Percentiles rank a stretch among this genome's conserved stretches.
phyloP scores from a whole-genome alignment of 2,888 invertebrate genomes.

The Chrysomela aeneicollis region DNA sequence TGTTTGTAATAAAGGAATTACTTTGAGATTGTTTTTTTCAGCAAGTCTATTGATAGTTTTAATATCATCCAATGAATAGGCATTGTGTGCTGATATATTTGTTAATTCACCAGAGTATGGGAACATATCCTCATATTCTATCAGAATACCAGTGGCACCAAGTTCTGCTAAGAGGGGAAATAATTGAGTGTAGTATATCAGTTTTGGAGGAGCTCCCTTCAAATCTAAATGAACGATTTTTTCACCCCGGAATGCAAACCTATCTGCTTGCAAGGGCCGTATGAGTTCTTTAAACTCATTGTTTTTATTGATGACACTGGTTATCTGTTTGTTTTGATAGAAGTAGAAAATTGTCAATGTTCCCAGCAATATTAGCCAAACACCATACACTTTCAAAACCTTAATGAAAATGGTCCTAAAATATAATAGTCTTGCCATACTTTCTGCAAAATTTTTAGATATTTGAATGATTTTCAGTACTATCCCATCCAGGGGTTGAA shows the following conservation, averaged over 20 bases:
- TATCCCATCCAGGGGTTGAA: too few relatives aligned
- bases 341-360: neutral
- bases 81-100: constrained; percentile 70
- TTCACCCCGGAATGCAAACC: constrained; percentile 49
- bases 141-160: constrained; percentile 79
- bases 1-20: constrained; percentile 85
- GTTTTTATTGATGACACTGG: neutral
- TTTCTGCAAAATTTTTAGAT: neutral
- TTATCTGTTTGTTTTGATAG: neutral
- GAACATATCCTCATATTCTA: constrained; percentile 92
- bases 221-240: constrained; percentile 84
- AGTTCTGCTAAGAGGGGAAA: constrained; percentile 69
- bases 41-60: constrained; percentile 65
- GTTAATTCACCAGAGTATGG: constrained; percentile 71
- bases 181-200: constrained; percentile 68
- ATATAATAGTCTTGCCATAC: neutral
- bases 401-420: neutral
- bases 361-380: neutral
- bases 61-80: constrained; percentile 69
- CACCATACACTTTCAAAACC: neutral
- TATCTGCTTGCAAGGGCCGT: neutral
- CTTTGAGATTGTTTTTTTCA: constrained; percentile 66
- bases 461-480: too few relatives aligned
- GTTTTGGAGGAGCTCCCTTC: constrained; percentile 82
- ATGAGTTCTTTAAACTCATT: neutral